These are phyloP conservation scores for Ochotona curzoniae DNA, from an alignment of 2,113 vertebrate genomes.

Conservation along the genomic window DNA sequence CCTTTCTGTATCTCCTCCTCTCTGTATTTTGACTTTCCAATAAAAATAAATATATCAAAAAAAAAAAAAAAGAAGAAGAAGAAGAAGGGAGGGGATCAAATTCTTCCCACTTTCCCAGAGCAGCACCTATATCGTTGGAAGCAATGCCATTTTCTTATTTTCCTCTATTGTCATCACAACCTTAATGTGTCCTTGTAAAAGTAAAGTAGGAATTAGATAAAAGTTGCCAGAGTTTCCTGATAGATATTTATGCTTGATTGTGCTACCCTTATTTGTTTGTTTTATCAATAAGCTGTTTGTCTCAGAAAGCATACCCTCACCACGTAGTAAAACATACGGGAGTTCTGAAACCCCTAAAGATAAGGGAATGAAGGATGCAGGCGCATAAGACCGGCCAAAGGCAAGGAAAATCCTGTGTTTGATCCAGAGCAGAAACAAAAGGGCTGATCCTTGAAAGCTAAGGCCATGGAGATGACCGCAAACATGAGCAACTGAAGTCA, in stretches of 20 bases:
- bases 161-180: background rate
- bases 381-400: background rate
- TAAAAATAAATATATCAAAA: no score
- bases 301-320: background rate
- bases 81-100: background rate
- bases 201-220: constrained; percentile 5
- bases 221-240: background rate
- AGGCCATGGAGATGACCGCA: background rate
- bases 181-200: background rate
- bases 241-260: background rate
- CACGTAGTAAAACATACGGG: background rate
- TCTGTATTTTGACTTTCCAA: no score
- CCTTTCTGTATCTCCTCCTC: no score
- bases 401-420: background rate
- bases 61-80: no score
- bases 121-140: background rate
- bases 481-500: background rate
- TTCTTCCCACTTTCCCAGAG: constrained; percentile 16
- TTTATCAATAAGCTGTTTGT: background rate
- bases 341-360: background rate
- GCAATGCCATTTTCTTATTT: constrained; percentile 13
- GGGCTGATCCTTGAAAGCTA: background rate
- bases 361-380: background rate
- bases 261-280: background rate
- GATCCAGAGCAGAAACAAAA: background rate